Evolutionary conservation across 2,113 vertebrate genomes (phyloP), one percentile per base, ranked within the genome.

Genomic region (Oceanites oceanicus): DNA sequence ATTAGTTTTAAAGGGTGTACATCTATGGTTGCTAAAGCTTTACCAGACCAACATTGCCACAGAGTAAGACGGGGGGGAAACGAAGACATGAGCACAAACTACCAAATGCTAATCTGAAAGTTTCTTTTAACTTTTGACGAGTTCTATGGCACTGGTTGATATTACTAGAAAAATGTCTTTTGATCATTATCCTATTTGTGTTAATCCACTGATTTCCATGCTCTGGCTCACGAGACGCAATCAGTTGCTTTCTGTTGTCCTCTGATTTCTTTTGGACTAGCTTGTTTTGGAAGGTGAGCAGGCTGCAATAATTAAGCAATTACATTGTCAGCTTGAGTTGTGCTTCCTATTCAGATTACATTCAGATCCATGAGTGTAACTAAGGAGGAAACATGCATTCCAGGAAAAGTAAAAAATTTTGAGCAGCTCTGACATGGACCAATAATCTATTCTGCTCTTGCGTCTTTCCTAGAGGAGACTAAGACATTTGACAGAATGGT

Each of bases 221-320:
- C 10, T 77, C 11, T 73, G 61, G 3, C 16, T 91, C 34, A 27
- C 27, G n/a, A 56, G 32, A 49, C 47, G 25, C 30, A 34, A 53
- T 70, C 20, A 52, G 29, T 80, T 73, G 16, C 65, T 86, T 91
- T 94, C 53, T 86, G 26, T 84, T 94, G 86, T 83, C 26, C 21
- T 84, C 45, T 49, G 22, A 42, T 92, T 89, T 84, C 56, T 78
- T 92, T 84, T 40, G 68, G 42, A 83, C 40, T 71, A 21, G 36
- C 78, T 95, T 92, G 10, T 58, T 95, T 92, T 89, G 79, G 76
- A 92, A 58, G 61, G 83, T 83, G 72, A 94, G 84, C 32, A 59
- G 65, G 21, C 76, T 68, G 63, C 40, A 89, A 26, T 91, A 94
- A 95, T 94, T 84, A 86, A 68, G 38, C 42, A 55, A 50, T 81